Conservation (phyloP, 2,797 vertebrate species). For the Falco columbarius region DNA sequence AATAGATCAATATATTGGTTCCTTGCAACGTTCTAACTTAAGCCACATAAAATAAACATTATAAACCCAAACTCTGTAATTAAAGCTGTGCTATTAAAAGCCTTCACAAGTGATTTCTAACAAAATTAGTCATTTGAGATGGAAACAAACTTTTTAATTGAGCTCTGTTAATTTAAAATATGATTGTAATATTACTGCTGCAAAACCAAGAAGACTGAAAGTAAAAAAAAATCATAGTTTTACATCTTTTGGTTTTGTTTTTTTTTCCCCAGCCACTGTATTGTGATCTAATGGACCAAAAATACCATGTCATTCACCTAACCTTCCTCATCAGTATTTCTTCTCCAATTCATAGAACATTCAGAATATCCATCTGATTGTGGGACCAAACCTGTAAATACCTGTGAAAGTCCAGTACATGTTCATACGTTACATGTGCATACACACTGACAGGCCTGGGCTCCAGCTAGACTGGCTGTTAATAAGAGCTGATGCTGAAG, state of each 20-base stretch:
- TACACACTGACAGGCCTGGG: neutral
- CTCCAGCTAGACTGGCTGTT: neutral
- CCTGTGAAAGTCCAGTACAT: neutral
- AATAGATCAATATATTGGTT: neutral
- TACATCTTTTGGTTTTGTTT: neutral
- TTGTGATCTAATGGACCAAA: neutral
- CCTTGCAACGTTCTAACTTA: neutral
- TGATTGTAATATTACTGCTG: neutral
- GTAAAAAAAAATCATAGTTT: neutral
- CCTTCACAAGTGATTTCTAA: neutral
- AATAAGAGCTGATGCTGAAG: neutral
- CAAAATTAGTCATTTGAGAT: neutral
- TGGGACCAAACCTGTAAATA: neutral
- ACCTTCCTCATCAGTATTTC: neutral
- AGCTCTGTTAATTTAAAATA: neutral
- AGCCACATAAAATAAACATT: neutral
- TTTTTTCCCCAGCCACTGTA: neutral
- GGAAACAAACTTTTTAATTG: neutral
- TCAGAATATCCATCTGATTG: neutral
- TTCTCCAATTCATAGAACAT: neutral
- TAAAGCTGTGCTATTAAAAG: neutral
- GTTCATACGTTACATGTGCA: neutral
- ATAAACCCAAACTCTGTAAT: neutral
- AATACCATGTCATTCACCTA: neutral
- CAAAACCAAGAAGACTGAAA: neutral